Percentiles rank a stretch among this genome's conserved stretches.
Conservation (phyloP, 2,797 vertebrate species). For the Cynodonichthys magdalenae region DNA sequence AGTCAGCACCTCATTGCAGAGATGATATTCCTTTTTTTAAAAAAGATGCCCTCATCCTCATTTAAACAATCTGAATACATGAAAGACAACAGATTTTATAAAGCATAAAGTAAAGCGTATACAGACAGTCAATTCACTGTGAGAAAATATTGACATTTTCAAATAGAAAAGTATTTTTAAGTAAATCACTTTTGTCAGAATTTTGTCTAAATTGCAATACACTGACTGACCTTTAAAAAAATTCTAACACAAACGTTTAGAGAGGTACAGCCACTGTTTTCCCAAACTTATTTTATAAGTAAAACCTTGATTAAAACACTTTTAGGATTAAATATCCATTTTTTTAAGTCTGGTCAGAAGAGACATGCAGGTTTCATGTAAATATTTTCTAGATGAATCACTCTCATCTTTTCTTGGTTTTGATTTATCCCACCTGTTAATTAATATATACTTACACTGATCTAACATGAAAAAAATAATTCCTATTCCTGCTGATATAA, state of each 20-base stretch:
- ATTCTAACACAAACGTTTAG: background rate
- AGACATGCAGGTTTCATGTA: too few species aligned
- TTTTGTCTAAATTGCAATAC: too few species aligned
- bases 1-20: conserved; percentile 70
- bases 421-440: too few species aligned
- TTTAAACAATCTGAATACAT: conserved; percentile 46
- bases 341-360: too few species aligned
- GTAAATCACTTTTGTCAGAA: too few species aligned
- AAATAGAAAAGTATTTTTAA: conserved; percentile 26
- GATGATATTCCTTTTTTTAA: conserved; percentile 59
- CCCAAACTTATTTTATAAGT: conserved; percentile 10
- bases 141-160: conserved; percentile 51
- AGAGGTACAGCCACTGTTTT: conserved; percentile 16
- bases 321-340: background rate
- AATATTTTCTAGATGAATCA: too few species aligned
- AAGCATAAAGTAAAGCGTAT: conserved; percentile 17
- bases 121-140: conserved; percentile 37
- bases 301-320: conserved; percentile 10
- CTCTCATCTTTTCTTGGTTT: too few species aligned
- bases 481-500: too few species aligned
- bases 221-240: conserved; percentile 6
- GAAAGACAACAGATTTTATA: conserved; percentile 48
- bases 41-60: conserved; percentile 54
- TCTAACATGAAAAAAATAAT: too few species aligned
- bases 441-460: too few species aligned